phyloP scores from a whole-genome alignment of 1,140 invertebrate genomes.

The Panagrolaimus sp. region DNA sequence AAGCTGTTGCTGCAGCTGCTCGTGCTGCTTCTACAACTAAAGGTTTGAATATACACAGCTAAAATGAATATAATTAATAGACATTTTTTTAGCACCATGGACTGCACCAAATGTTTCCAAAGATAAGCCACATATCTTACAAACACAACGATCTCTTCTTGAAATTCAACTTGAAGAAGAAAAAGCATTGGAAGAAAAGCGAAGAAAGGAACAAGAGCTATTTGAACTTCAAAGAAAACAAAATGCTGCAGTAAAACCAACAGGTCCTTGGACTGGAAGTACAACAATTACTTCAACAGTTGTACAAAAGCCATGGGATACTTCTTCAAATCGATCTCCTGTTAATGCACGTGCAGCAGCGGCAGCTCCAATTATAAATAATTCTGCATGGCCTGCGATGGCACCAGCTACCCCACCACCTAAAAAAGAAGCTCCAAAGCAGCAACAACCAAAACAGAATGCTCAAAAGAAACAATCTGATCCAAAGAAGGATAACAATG shows the following conservation, averaged over 20 bases:
- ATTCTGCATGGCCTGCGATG: background rate
- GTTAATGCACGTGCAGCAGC: background rate
- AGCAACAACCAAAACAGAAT: background rate
- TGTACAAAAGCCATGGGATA: background rate
- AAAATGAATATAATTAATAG: background rate
- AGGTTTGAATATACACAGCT: too few relatives aligned
- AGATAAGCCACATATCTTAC: background rate
- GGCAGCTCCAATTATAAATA: background rate
- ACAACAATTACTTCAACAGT: background rate
- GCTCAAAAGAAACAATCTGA: slow-evolving; percentile 1
- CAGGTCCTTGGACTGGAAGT: background rate
- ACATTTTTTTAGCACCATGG: slow-evolving; percentile 25
- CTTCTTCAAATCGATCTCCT: background rate
- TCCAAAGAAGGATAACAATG: slow-evolving; percentile 22
- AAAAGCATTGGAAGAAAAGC: slow-evolving; percentile 11
- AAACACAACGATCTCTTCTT: slow-evolving; percentile 9
- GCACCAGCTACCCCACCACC: background rate
- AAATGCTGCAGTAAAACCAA: background rate
- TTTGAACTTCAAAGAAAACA: background rate
- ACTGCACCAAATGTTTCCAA: slow-evolving; percentile 14
- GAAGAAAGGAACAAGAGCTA: slow-evolving; percentile 18
- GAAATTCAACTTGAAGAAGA: slow-evolving; percentile 26
- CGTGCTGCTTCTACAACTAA: too few relatives aligned
- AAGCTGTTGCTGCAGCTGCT: background rate
- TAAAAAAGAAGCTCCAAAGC: background rate